Conservation (phyloP, 2,113 vertebrate species). For the Rhabdomys dilectus region DNA sequence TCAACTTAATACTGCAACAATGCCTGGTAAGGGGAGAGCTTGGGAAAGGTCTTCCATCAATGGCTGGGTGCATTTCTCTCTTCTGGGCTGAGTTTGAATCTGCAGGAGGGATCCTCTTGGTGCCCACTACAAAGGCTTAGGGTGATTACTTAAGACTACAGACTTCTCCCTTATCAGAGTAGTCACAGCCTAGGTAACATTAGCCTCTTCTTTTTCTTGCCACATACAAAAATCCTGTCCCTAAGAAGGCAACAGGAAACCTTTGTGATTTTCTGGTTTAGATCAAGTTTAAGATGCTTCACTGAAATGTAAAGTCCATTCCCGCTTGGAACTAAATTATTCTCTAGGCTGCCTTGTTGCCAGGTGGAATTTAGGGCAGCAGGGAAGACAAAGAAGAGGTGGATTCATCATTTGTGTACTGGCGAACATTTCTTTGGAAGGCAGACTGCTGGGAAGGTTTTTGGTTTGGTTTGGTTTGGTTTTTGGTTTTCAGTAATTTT, state of each 20-base stretch:
- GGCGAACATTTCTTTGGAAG: background rate
- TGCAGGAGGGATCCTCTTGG: conserved; percentile 82
- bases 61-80: conserved; percentile 82
- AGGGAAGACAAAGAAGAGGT: background rate
- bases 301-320: conserved; percentile 77
- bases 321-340: conserved; percentile 68
- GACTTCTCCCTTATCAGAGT: conserved; percentile 85
- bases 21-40: conserved; percentile 89
- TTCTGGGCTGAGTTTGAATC: conserved; percentile 82
- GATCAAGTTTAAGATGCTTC: conserved; percentile 83
- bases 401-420: background rate
- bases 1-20: conserved; percentile 85
- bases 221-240: conserved; percentile 83
- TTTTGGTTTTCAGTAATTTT: conserved; percentile 1
- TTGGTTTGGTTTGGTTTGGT: background rate
- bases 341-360: conserved; percentile 3
- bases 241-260: conserved; percentile 84
- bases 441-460: background rate
- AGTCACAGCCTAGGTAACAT: conserved; percentile 85
- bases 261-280: conserved; percentile 81
- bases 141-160: conserved; percentile 84
- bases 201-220: conserved; percentile 80
- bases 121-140: conserved; percentile 85
- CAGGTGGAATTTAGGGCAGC: background rate
- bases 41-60: conserved; percentile 88